phyloP scores from a whole-genome alignment of 2,113 vertebrate genomes.

The Heteronetta atricapilla region DNA sequence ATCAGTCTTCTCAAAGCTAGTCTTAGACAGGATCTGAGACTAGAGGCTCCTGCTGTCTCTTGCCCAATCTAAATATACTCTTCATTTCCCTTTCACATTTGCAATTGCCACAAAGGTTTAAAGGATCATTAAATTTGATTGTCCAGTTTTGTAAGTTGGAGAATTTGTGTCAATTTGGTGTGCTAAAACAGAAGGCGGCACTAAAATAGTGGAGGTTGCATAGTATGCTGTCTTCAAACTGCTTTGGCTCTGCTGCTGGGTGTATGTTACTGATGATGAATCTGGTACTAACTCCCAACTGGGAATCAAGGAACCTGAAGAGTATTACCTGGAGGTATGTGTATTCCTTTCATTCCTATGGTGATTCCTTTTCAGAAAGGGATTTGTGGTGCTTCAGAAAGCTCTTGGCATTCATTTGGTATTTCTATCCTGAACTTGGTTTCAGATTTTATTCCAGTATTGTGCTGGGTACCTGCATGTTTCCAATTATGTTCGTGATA shows the following conservation, averaged over 20 bases:
- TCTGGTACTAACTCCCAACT: not conserved
- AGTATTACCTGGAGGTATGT: not conserved
- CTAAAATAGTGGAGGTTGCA: not conserved
- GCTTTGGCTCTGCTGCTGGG: not conserved
- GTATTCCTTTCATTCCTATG: no score
- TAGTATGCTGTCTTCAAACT: not conserved
- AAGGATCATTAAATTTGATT: not conserved
- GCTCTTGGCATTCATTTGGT: not conserved
- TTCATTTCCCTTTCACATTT: not conserved
- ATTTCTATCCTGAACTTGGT: not conserved
- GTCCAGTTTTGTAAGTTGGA: not conserved
- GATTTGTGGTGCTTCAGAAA: not conserved
- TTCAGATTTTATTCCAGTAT: not conserved
- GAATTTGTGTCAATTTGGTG: not conserved
- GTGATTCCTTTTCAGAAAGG: not conserved
- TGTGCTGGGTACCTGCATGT: not conserved
- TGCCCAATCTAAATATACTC: not conserved
- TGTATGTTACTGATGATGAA: not conserved
- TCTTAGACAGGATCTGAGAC: not conserved
- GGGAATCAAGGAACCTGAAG: not conserved
- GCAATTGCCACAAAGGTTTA: not conserved
- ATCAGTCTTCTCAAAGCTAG: not conserved
- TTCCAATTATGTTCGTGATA: not conserved
- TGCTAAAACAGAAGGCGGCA: not conserved
- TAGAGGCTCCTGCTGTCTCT: not conserved